Evolutionary conservation across 2,888 invertebrate genomes (phyloP).

Genomic region (Orthosia gracilis): DNA sequence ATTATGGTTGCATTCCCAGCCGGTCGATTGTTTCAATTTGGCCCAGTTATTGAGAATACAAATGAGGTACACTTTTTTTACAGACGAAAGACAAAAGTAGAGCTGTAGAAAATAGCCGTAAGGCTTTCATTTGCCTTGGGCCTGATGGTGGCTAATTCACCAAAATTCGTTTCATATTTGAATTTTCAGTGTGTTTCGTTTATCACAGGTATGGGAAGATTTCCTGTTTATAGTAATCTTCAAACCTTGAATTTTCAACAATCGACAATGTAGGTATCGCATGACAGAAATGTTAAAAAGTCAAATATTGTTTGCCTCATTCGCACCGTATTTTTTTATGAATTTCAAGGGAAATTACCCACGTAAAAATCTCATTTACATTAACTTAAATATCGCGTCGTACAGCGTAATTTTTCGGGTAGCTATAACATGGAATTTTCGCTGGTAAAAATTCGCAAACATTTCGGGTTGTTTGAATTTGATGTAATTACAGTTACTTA

Average conservation of each 20-base stretch:
- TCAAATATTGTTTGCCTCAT: constrained; percentile 19
- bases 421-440: background rate
- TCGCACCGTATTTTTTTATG: constrained; percentile 17
- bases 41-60: constrained; percentile 5
- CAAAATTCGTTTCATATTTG: too few relatives aligned
- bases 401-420: background rate
- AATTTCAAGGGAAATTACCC: constrained; percentile 37
- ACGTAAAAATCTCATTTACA: constrained; percentile 51
- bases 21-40: constrained; percentile 9
- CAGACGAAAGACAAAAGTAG: background rate
- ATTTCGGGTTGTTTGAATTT: background rate
- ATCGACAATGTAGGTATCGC: background rate
- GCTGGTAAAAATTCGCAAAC: background rate
- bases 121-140: background rate
- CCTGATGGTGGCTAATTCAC: background rate
- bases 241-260: background rate
- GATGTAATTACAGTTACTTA: too few relatives aligned
- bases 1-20: constrained; percentile 20
- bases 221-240: too few relatives aligned
- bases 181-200: background rate
- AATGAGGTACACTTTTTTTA: background rate
- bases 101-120: background rate
- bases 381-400: constrained; percentile 25
- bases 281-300: background rate
- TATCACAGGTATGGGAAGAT: too few relatives aligned